Evolutionary conservation across 2,888 invertebrate species (phyloP), one percentile per base, ranked within the genome.

Genomic region (Clunio marinus): DNA sequence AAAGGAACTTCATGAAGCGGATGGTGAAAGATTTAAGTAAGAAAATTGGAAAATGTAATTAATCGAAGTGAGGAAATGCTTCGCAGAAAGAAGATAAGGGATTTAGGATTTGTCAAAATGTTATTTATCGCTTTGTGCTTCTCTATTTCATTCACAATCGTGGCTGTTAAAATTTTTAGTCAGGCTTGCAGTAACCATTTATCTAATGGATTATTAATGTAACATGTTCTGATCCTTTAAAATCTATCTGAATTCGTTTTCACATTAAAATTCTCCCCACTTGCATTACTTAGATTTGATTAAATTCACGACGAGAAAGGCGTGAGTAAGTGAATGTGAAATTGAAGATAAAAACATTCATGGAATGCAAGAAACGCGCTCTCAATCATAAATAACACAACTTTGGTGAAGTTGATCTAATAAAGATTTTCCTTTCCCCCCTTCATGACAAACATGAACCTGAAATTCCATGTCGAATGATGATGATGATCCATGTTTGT

Each of bases 121-220:
- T n/a, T n/a, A 41, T 41, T 32, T 32, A 32, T 32, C 32, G 32
- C 32, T 32, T 32, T n/a, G n/a, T n/a, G n/a, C n/a, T n/a, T n/a
- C n/a, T n/a, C n/a, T n/a, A n/a, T n/a, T n/a, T n/a, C n/a, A n/a
- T n/a, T n/a, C n/a, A n/a, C n/a, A n/a, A n/a, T n/a, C n/a, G n/a
- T n/a, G n/a, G n/a, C n/a, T n/a, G n/a, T n/a, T n/a, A n/a, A n/a
- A n/a, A n/a, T n/a, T n/a, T n/a, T n/a, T n/a, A n/a, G n/a, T n/a
- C n/a, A n/a, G n/a, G n/a, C n/a, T n/a, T n/a, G n/a, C n/a, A n/a
- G 10, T 22, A 45, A 27, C 46, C 63, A 63, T 46, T 63, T 63
- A 46, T 27, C 63, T 63, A 63, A 63, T 63, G 63, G 63, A 63
- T 46, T 63, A 63, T 63, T 63, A 63, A 63, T 63, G 63, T 63